phyloP scores from a whole-genome alignment of 2,113 vertebrate genomes.

The Pantherophis guttatus region DNA sequence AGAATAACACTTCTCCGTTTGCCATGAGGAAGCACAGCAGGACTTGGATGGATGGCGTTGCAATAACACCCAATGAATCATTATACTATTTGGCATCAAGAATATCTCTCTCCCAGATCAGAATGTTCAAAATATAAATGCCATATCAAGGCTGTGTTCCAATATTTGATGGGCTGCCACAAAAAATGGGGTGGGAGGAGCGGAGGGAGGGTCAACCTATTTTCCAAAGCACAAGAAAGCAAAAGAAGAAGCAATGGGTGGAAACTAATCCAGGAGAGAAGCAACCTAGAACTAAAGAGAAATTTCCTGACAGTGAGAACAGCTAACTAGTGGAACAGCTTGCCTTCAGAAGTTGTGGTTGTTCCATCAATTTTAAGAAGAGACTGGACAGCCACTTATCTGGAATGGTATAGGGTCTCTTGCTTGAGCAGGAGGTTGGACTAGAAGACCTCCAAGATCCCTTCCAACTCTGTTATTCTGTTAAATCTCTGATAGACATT shows the following conservation, averaged over 20 bases:
- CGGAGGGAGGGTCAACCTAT: no score
- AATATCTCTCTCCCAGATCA: not conserved
- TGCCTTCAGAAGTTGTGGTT: not conserved
- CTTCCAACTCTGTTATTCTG: not conserved
- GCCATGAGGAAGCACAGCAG: not conserved
- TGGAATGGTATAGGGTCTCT: no score
- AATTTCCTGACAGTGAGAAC: not conserved
- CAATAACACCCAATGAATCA: not conserved
- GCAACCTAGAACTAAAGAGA: not conserved
- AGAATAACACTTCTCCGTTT: not conserved
- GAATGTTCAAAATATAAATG: not conserved
- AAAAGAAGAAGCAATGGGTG: not conserved
- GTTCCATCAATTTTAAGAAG: not conserved
- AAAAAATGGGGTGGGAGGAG: no score
- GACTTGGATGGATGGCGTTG: not conserved
- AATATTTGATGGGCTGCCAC: no score
- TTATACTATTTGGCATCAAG: not conserved
- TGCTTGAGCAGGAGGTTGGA: not conserved
- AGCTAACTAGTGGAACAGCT: not conserved
- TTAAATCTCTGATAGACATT: not conserved
- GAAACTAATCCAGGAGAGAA: not conserved
- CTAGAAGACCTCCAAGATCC: not conserved
- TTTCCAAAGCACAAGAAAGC: no score
- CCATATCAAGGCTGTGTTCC: not conserved
- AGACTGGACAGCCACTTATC: not conserved